Evolutionary conservation across 2,888 invertebrate species (phyloP), one percentile per base, ranked within the genome.

Genomic region (Agonopterix subpropinquella): DNA sequence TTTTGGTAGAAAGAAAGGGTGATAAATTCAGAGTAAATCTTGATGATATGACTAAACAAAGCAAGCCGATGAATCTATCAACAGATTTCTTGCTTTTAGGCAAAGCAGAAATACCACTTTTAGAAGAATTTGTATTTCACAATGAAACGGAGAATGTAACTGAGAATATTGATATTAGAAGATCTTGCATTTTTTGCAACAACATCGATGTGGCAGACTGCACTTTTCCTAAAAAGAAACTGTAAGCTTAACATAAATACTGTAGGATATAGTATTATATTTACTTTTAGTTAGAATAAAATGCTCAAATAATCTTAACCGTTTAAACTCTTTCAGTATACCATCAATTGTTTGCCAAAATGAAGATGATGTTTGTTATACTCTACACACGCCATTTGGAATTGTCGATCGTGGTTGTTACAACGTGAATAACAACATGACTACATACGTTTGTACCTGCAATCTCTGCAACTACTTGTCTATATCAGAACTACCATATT

Each of bases 391-490:
- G 28, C 85, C 85, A 41, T 85, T 85, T 50, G 85, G 85, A 10
- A 61, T 85, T 54, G 62, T 85, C 41, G 75, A 77, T 51, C 75
- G 85, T 52, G 84, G 83, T 54, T 85, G 85, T 58, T 77, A 64
- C 58, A 79, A 77, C 61, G 52, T 70, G 52, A 70, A 78, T 58
- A 64, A 65, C 49, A 79, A 80, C 53, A 55, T 76, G 15, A 70
- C 74, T 44, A 73, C 70, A 43, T 82, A 75, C 59, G 80, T 81
- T 43, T 85, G 85, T 58, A 67, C 79, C 44, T 82, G 84, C 62
- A 81, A 85, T 67, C 71, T 83, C 47, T 85, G 85, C 65, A 85
- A 85, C 67, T 68, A 73, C 60, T 64, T 80, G 61, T 65, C 82
- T 44, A 71, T 82, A 55, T 70, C 72, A 57, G 77, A 81, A 58